phyloP scores from a whole-genome alignment of 2,888 invertebrate species.

The Yponomeuta sedellus region DNA sequence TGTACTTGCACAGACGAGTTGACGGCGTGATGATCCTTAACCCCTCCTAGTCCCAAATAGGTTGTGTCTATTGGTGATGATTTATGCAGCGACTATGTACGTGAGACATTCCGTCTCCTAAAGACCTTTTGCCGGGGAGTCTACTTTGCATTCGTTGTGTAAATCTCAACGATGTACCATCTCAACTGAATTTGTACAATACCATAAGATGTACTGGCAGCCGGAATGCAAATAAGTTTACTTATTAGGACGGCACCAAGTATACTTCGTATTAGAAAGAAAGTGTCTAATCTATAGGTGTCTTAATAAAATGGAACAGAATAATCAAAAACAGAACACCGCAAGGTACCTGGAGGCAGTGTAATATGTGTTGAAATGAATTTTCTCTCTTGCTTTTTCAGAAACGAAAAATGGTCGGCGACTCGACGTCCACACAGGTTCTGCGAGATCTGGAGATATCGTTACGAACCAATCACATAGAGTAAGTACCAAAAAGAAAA shows the following conservation, averaged over 20 bases:
- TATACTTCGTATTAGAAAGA: too few relatives aligned
- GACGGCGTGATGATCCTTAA: conserved; percentile 8
- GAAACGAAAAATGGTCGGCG: conserved; percentile 98
- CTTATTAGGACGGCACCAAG: too few relatives aligned
- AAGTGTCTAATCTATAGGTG: too few relatives aligned
- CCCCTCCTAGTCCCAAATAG: conserved; percentile 20
- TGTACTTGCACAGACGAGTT: conserved; percentile 1
- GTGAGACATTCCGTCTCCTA: neutral
- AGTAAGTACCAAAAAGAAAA: conserved; percentile 79
- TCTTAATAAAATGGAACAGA: too few relatives aligned
- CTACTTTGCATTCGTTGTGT: neutral
- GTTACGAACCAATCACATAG: conserved; percentile 98
- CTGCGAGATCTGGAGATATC: conserved; percentile 99
- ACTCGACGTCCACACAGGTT: conserved; percentile 98
- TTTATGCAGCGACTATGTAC: neutral
- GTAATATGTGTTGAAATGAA: neutral
- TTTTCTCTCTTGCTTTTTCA: conserved; percentile 56
- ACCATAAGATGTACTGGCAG: too few relatives aligned
- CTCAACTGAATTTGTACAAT: too few relatives aligned
- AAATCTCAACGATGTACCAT: too few relatives aligned
- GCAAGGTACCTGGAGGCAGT: neutral
- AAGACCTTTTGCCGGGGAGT: neutral
- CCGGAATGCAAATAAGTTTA: too few relatives aligned
- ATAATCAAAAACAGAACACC: too few relatives aligned
- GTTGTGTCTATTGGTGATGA: neutral